phyloP scores from a whole-genome alignment of 2,113 vertebrate genomes.

The Gnathochromis pfefferi region DNA sequence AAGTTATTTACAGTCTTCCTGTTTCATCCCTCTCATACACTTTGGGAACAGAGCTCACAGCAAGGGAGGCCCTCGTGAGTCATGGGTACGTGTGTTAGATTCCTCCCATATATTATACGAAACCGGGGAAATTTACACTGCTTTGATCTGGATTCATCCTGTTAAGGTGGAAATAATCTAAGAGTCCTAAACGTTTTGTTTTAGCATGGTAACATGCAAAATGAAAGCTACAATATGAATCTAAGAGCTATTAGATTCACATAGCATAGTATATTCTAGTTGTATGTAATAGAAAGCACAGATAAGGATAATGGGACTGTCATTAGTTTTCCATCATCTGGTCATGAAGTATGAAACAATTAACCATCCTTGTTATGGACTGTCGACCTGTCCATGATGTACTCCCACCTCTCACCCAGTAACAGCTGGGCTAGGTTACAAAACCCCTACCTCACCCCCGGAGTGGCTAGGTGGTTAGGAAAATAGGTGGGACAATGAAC shows the following conservation, averaged over 20 bases:
- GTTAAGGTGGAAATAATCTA: background rate
- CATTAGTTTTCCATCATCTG: background rate
- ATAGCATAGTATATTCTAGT: background rate
- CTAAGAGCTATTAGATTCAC: background rate
- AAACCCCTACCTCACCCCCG: background rate
- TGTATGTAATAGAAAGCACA: background rate
- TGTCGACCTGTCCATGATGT: background rate
- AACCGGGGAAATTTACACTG: background rate
- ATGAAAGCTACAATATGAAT: background rate
- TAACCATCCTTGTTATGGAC: background rate
- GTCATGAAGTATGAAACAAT: background rate
- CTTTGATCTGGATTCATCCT: background rate
- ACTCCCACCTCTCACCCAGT: background rate
- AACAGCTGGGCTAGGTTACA: background rate
- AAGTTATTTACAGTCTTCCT: constrained; percentile 42
- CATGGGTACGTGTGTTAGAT: background rate
- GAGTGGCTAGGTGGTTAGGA: background rate
- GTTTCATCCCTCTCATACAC: constrained; percentile 2
- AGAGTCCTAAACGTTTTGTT: background rate
- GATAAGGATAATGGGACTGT: background rate
- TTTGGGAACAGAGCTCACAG: constrained; percentile 1
- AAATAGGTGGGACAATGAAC: background rate
- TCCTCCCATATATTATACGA: background rate
- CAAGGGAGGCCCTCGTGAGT: background rate
- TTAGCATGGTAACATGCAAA: background rate